Percentiles rank a stretch among this genome's conserved stretches.
Evolutionary conservation across 92 coral and sea anemone genomes (phyloP).

Genomic region (Epizoanthus ramosus): DNA sequence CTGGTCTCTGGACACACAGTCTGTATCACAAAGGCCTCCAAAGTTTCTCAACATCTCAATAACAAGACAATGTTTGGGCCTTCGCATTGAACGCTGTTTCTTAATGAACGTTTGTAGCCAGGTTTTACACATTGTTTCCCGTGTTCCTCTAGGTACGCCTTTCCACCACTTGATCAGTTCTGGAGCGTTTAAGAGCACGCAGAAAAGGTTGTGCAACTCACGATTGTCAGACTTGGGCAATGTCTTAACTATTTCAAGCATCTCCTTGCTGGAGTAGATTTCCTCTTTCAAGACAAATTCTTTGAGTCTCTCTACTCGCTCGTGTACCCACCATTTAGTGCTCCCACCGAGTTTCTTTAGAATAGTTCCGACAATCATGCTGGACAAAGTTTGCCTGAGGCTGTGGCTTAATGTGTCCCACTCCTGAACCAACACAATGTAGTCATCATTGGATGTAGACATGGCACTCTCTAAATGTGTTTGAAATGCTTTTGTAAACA

Average conservation of each 20-base stretch:
- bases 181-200: background rate
- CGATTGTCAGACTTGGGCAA: background rate
- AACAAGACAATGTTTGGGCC: background rate
- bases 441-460: background rate
- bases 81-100: background rate
- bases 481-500: background rate
- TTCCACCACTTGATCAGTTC: slow-evolving; percentile 15
- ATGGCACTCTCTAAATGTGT: background rate
- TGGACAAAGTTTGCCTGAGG: background rate
- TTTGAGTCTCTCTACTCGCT: background rate
- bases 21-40: background rate
- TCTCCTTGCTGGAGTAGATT: background rate
- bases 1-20: background rate
- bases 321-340: slow-evolving; percentile 11
- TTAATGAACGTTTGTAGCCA: slow-evolving; percentile 4
- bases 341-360: background rate
- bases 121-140: slow-evolving; percentile 5
- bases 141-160: background rate
- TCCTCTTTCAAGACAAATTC: slow-evolving; percentile 15
- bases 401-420: background rate
- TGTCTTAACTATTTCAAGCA: slow-evolving; percentile 6
- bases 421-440: background rate
- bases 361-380: background rate
- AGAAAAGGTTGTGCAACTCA: background rate
- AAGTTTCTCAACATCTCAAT: background rate